A percentile compares a stretch with the other conserved stretches of the same genome.
Evolutionary conservation across 1,140 invertebrate species (phyloP).

Genomic region (Atta colombica): DNA sequence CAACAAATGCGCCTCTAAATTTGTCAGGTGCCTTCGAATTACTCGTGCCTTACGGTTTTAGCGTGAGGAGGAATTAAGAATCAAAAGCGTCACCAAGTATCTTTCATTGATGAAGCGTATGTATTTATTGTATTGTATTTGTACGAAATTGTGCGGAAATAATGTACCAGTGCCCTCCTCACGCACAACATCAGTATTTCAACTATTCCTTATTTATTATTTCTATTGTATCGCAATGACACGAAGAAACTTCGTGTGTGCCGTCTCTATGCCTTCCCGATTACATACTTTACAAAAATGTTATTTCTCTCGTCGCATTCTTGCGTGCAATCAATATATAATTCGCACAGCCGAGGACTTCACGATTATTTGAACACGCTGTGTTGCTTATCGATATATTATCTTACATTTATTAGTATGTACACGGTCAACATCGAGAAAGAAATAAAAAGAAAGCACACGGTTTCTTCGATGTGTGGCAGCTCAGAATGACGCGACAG

Average conservation of each 20-base stretch:
- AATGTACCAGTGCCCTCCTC: conserved; percentile 20
- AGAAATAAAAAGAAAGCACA: conserved; percentile 1
- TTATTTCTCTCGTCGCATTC: conserved; percentile 17
- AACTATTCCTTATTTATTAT: conserved; percentile 72
- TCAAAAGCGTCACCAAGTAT: conserved; percentile 68
- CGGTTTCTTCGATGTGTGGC: conserved; percentile 33
- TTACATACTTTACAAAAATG: conserved; percentile 4
- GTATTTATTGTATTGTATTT: conserved; percentile 10
- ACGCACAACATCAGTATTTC: conserved; percentile 69
- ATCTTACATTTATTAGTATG: conserved; percentile 42
- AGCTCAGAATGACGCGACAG: conserved; percentile 41
- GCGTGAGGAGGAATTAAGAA: conserved; percentile 70
- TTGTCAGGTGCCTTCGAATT: conserved; percentile 72
- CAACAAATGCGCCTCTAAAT: conserved; percentile 61
- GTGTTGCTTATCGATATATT: conserved; percentile 16
- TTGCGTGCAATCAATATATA: conserved; percentile 11
- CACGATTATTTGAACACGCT: background rate
- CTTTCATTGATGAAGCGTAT: conserved; percentile 17
- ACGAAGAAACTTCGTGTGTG: background rate
- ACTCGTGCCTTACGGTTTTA: conserved; percentile 79
- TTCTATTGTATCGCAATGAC: conserved; percentile 25
- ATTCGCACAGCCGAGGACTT: conserved; percentile 7
- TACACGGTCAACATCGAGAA: conserved; percentile 23
- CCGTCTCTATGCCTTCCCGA: conserved; percentile 2
- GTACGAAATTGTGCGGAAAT: background rate